Evolutionary conservation across 2,888 invertebrate genomes (phyloP), one percentile per base, ranked within the genome.

Genomic region (Ophion costatus): DNA sequence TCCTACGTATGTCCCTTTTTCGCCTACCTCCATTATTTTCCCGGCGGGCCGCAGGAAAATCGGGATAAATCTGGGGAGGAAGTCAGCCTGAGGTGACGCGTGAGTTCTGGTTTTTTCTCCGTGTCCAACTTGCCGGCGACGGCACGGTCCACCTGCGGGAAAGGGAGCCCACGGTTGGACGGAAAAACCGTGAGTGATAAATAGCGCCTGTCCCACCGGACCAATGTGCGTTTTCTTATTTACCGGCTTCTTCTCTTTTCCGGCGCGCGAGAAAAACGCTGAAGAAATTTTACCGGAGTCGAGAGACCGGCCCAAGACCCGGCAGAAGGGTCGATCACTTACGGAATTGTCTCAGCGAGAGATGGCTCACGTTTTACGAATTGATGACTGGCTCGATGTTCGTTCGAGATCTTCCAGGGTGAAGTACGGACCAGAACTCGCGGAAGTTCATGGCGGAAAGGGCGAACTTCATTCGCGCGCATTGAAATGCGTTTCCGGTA

Each of bases 21-120:
- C 63, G 29, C 22, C 38, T 38, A 45, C 84, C 82, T 67, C 79
- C 74, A 82, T 84, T 84, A 84, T 61, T 84, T 69, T 57, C 75
- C 38, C 57, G 14, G 64, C 7, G 22, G 22, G n/a, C 14, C 45
- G 20, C n/a, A 69, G 22, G 42, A 57, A 73, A 73, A 73, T 73
- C 38, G 33, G 14, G 5, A 20, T 24, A 61, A 67, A 61, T 59
- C 24, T 63, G 59, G 17, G 51, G 6, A 42, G 29, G 14, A 33
- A 78, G 78, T 69, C 61, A 29, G n/a, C 5, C 17, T 0, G 38
- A 61, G 66, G 69, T 64, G 77, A 80, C 78, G 77, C 51, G 51
- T 81, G 78, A 75, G 84, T 84, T 84, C 77, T 77, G 80, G 81
- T 56, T 42, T 24, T 24, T 20, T 24, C 57, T 17, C 51, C 14